Base-by-base conservation (phyloP, 2,797 vertebrate species). In the Sebastes cheni region DNA sequence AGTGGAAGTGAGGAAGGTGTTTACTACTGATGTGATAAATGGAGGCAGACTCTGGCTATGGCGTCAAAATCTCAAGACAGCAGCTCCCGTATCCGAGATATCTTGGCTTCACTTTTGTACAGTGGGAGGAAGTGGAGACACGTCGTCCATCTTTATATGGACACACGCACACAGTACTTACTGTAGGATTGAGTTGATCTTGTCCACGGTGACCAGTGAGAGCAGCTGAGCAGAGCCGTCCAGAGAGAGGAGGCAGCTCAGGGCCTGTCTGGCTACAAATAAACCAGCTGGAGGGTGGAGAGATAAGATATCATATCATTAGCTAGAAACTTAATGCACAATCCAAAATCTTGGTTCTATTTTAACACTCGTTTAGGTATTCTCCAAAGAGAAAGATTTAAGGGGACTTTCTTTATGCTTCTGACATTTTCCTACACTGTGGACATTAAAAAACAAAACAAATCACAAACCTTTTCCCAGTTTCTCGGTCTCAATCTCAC, bases 181-280 rank as follows among this genome's bases (percentile, higher is more conserved):
- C 98, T 86, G 91, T 18, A 99, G 77, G 70, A 98, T 91, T 10
- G 86, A 93, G 80, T 94, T 97, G 88, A 99, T 93, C 70, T 88
- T 95, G 66, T 98, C 96, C 86, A 96, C 94, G 4, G 97, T 91
- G 73, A 99, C 91, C 81, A 97, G 91, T 16, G 90, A 91, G 29
- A 97, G 95, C 58, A 97, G 93, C 82, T 97, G 93, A 25, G 96
- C 95, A 25, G 97, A 97, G 75, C 97, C 95, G 27, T 96, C 96
- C 88, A 99, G 94, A 87, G 96, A 96, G 30, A 99, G 96, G 25
- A 99, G 95, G 56, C 97, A 97, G 89, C 93, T 98, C 78, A 99
- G 89, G 67, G 98, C 97, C 94, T 99, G 98, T 70, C 96, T 95
- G 77, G 96, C 96, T 67, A 99, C 97, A 91, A 97, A 99, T 55